These are phyloP conservation scores for Apistogramma diplotaenia DNA, from an alignment of 2,113 vertebrate genomes.

Conservation along the genomic window DNA sequence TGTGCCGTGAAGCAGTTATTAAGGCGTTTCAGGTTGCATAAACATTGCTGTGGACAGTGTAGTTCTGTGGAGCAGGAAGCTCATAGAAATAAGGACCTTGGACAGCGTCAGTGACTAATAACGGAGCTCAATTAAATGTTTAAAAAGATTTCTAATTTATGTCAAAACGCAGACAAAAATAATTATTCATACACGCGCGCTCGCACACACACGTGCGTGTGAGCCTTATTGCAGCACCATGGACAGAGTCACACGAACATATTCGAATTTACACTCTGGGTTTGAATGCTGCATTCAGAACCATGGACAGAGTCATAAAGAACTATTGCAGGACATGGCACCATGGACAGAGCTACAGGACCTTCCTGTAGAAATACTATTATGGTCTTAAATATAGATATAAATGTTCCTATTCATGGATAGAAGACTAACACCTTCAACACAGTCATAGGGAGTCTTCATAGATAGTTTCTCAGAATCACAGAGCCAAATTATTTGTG, in stretches of 20 bases:
- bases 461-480: too few relatives aligned
- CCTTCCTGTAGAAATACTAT: too few relatives aligned
- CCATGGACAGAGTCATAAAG: too few relatives aligned
- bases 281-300: too few relatives aligned
- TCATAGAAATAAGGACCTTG: neutral
- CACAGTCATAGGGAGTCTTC: too few relatives aligned
- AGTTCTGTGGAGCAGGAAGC: neutral
- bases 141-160: neutral
- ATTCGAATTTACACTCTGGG: too few relatives aligned
- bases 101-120: neutral
- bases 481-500: too few relatives aligned
- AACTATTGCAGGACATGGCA: too few relatives aligned
- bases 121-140: fast-evolving
- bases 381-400: neutral
- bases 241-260: neutral
- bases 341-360: too few relatives aligned
- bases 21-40: too few relatives aligned
- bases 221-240: fast-evolving
- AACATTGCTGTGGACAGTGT: neutral
- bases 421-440: too few relatives aligned
- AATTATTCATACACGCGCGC: fast-evolving
- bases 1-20: neutral
- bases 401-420: neutral
- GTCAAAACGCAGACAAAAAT: fast-evolving
- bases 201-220: too few relatives aligned